Evolutionary conservation across 2,888 invertebrate genomes (phyloP), one percentile per base, ranked within the genome.

Genomic region (Heliconius cydno): DNA sequence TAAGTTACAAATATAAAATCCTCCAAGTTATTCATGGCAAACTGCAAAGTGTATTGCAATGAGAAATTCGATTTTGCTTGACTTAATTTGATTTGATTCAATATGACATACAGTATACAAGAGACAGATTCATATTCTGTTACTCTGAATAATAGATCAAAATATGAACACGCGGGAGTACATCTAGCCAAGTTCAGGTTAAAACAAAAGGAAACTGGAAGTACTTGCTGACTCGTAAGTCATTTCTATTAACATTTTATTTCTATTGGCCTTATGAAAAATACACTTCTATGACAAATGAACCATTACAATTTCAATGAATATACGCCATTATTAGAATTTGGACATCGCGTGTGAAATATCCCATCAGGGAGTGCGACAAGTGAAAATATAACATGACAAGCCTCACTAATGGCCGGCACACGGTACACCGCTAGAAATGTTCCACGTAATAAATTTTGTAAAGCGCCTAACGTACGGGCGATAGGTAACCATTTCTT

Each of bases 281-380:
- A 74, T 22, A 9, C 15, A n/a, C 12, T 60, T n/a, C 22, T 46
- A 75, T 25, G 41, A 75, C 30, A 41, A 75, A 75, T 46, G 46
- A 41, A 25, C 65, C 7, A 41, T 30, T 46, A 25, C 5, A 65
- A 75, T 41, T 75, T 63, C 65, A 65, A 65, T 41, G 28, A 65
- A 65, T 41, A 25, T 12, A 38, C 74, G 25, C 41, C 15, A 65
- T 75, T 75, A 46, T 28, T 75, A 65, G 46, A 75, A 75, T 75
- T 73, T 38, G 73, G 73, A 60, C 73, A 73, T 73, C 73, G 79
- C 74, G 74, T 79, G 79, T 75, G 74, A 68, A 79, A 75, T 68
- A 60, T 67, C n/a, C 57, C 68, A 63, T 68, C 46, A 66, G 73
- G 67, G 67, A 74, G 65, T 28, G 38, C 52, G 66, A 67, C 73